These are phyloP conservation scores for Dreissena rostriformis DNA, from an alignment of 1,140 invertebrate genomes.

Conservation along the genomic window DNA sequence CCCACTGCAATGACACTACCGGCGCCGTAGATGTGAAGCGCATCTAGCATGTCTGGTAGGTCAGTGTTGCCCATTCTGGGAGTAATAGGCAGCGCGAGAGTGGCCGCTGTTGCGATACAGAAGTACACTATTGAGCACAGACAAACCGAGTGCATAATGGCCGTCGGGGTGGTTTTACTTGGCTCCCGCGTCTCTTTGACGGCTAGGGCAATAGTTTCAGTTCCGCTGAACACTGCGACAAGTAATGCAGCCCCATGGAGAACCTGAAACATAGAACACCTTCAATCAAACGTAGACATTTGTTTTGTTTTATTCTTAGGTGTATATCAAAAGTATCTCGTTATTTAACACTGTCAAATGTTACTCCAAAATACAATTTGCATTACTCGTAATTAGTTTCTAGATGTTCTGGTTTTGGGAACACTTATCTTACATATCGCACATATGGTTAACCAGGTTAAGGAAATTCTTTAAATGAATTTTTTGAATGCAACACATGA, in stretches of 20 bases:
- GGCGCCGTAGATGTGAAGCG: slow-evolving; percentile 70
- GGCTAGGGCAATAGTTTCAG: slow-evolving; percentile 88
- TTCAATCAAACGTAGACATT: too few species aligned
- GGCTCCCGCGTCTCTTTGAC: slow-evolving; percentile 83
- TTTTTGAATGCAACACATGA: too few species aligned
- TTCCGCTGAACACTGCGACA: slow-evolving; percentile 73
- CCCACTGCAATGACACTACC: slow-evolving; percentile 76
- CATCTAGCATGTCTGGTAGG: slow-evolving; percentile 66
- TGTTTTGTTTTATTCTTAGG: too few species aligned
- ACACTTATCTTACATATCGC: too few species aligned
- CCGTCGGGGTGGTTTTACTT: slow-evolving; percentile 71
- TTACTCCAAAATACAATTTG: too few species aligned
- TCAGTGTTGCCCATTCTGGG: slow-evolving; percentile 61
- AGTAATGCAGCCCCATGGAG: slow-evolving; percentile 73
- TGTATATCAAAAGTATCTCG: too few species aligned
- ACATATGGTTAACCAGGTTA: too few species aligned
- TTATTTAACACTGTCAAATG: too few species aligned
- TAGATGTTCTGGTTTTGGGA: too few species aligned
- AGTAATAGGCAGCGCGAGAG: slow-evolving; percentile 74
- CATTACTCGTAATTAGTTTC: too few species aligned
- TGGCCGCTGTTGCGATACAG: slow-evolving; percentile 72
- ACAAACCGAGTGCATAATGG: slow-evolving; percentile 69
- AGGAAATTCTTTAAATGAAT: too few species aligned
- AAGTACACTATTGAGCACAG: slow-evolving; percentile 70
- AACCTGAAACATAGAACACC: slow-evolving; percentile 73